A percentile compares a stretch with the other conserved stretches of the same genome.
These are phyloP conservation scores for Tupiocoris notatus DNA, from an alignment of 2,888 invertebrate genomes.

Conservation along the genomic window DNA sequence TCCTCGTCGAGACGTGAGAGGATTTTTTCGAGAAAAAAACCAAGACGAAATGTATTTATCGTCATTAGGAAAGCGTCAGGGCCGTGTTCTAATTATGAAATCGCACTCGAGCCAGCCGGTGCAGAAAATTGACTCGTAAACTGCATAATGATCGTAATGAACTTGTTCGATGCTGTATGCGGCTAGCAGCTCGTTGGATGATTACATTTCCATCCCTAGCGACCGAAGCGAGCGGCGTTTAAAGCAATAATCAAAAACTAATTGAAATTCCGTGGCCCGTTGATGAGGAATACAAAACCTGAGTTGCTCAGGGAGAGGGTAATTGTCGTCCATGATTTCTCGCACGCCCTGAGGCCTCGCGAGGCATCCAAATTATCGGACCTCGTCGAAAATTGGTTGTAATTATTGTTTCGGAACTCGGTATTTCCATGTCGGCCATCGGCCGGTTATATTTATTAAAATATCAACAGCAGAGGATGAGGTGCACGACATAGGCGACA, in stretches of 20 bases:
- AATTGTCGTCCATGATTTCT: not conserved
- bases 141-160: slow-evolving; percentile 32
- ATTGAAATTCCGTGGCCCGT: slow-evolving; percentile 22
- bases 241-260: slow-evolving; percentile 29
- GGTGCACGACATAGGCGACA: too few species aligned
- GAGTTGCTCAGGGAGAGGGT: not conserved
- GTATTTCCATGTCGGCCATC: too few species aligned
- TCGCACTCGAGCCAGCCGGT: slow-evolving; percentile 12
- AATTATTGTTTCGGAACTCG: not conserved
- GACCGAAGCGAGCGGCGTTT: not conserved
- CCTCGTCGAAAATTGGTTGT: not conserved
- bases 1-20: too few species aligned
- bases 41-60: not conserved
- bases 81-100: slow-evolving; percentile 9
- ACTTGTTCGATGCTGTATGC: not conserved
- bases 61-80: not conserved
- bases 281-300: not conserved
- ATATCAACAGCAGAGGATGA: too few species aligned
- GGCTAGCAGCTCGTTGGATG: not conserved
- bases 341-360: not conserved
- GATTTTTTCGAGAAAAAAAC: too few species aligned
- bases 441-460: too few species aligned
- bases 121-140: slow-evolving; percentile 24
- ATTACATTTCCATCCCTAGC: not conserved
- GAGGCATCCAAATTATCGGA: not conserved